phyloP scores from a whole-genome alignment of 2,113 vertebrate species.

The Aspidoscelis tigris region DNA sequence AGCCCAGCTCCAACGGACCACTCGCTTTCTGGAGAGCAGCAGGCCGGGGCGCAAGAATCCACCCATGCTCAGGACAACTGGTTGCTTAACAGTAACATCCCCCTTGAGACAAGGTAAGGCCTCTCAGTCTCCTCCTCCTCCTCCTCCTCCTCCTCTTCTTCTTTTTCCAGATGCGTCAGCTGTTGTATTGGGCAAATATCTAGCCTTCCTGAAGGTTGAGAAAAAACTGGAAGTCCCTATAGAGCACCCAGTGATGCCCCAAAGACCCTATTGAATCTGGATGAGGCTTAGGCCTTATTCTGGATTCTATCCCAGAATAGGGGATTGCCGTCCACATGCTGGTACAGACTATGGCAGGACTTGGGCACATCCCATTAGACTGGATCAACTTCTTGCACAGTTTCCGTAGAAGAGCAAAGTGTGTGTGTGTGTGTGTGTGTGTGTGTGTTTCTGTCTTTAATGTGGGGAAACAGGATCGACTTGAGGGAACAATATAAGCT shows the following conservation, averaged over 20 bases:
- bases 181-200: background rate
- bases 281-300: too few relatives aligned
- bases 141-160: too few relatives aligned
- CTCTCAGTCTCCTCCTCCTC: background rate
- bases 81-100: conserved; percentile 99
- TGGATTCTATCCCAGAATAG: too few relatives aligned
- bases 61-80: conserved; percentile 94
- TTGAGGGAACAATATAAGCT: too few relatives aligned
- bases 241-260: background rate
- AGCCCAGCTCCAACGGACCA: conserved; percentile 95
- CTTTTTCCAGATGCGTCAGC: background rate
- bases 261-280: background rate
- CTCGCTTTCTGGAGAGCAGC: conserved; percentile 89
- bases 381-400: too few relatives aligned
- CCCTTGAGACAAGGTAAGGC: conserved; percentile 94
- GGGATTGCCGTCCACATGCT: too few relatives aligned
- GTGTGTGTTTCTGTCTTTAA: too few relatives aligned
- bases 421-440: too few relatives aligned
- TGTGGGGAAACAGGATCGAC: too few relatives aligned
- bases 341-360: too few relatives aligned
- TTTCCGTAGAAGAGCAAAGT: too few relatives aligned
- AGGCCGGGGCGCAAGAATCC: conserved; percentile 82
- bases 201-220: background rate
- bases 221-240: background rate
- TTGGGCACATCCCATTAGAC: too few relatives aligned